Conservation (phyloP, 2,888 invertebrate genomes). For the Rotaria socialis region DNA sequence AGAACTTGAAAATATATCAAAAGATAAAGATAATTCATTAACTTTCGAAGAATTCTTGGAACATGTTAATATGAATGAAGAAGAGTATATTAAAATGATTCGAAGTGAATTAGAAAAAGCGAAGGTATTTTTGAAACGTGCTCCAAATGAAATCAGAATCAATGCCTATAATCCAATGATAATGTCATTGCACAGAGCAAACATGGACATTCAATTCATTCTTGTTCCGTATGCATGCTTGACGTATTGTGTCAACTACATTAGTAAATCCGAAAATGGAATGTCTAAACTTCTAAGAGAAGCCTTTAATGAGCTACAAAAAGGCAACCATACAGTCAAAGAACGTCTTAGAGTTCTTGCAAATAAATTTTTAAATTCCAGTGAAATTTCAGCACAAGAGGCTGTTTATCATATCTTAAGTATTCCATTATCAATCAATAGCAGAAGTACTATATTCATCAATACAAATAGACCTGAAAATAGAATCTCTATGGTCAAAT, state of each 20-base stretch:
- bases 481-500: conserved; percentile 51
- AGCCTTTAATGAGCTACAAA: conserved; percentile 48
- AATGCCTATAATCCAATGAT: conserved; percentile 48
- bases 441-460: conserved; percentile 48
- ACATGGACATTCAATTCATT: conserved; percentile 49
- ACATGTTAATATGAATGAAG: conserved; percentile 42
- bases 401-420: conserved; percentile 49
- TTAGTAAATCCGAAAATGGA: no score
- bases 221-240: conserved; percentile 48
- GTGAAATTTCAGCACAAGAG: conserved; percentile 51
- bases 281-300: conserved; percentile 45
- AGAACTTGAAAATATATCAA: conserved; percentile 20
- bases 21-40: background rate
- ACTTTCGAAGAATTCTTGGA: background rate
- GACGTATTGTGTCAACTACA: no score
- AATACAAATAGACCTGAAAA: conserved; percentile 50
- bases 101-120: conserved; percentile 44
- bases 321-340: conserved; percentile 50
- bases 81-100: conserved; percentile 44
- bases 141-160: conserved; percentile 47
- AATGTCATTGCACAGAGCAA: conserved; percentile 48
- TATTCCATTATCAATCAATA: conserved; percentile 49
- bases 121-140: conserved; percentile 48
- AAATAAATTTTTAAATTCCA: conserved; percentile 50
- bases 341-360: conserved; percentile 48